Evolutionary conservation across 2,888 invertebrate genomes (phyloP).

Genomic region (Acrobasis repandana): DNA sequence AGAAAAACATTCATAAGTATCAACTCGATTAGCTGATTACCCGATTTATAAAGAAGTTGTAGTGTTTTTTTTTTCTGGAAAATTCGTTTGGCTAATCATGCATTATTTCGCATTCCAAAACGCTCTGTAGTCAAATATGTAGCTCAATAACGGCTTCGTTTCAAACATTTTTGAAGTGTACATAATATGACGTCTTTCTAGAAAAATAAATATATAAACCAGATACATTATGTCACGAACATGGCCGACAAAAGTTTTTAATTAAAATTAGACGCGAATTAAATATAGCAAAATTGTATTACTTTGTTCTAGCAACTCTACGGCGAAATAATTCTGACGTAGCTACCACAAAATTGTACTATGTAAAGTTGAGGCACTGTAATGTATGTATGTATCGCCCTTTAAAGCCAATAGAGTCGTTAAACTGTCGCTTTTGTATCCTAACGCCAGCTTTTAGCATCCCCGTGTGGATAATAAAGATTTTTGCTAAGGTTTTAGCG

Average conservation of each 20-base stretch:
- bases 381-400: conserved; percentile 19
- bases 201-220: neutral
- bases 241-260: neutral
- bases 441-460: conserved; percentile 19
- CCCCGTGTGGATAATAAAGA: conserved; percentile 20
- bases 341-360: conserved; percentile 14
- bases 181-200: too few species aligned
- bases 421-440: conserved; percentile 23
- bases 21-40: too few species aligned
- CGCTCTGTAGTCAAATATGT: too few species aligned
- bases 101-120: too few species aligned
- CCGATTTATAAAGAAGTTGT: too few species aligned
- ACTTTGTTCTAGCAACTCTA: neutral
- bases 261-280: neutral
- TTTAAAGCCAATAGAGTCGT: conserved; percentile 23
- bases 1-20: too few species aligned
- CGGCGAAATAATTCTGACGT: conserved; percentile 6
- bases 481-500: neutral
- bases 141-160: too few species aligned
- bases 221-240: neutral
- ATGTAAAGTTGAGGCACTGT: conserved; percentile 18
- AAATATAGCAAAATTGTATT: neutral
- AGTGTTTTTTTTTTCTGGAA: too few species aligned
- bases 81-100: too few species aligned
- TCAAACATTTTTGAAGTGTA: too few species aligned